These are phyloP conservation scores for Gnathonemus longibarbis DNA, from an alignment of 2,113 vertebrate species.

Conservation along the genomic window DNA sequence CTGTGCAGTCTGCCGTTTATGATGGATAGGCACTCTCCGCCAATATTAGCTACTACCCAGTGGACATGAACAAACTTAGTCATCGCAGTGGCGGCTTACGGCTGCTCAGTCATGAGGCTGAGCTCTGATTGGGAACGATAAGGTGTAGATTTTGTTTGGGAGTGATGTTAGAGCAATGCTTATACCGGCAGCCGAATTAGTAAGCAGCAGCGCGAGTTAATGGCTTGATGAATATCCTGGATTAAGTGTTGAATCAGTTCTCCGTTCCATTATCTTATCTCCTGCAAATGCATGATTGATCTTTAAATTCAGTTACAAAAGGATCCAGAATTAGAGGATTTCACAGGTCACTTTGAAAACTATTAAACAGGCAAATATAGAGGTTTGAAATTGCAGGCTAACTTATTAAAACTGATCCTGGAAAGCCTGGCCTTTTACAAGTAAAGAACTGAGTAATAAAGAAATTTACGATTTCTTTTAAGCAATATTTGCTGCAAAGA, in stretches of 20 bases:
- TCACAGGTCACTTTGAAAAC: conserved; percentile 55
- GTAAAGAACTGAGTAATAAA: neutral
- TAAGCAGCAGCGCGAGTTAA: conserved; percentile 1
- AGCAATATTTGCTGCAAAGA: neutral
- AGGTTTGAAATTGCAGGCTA: neutral
- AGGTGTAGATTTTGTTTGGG: neutral
- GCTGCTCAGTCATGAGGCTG: neutral
- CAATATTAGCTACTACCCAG: neutral
- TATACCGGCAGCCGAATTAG: neutral
- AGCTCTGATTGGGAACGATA: neutral
- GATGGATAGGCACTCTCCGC: neutral
- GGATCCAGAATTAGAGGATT: conserved; percentile 51
- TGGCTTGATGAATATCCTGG: conserved; percentile 1
- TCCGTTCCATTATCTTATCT: conserved; percentile 46
- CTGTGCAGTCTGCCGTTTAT: neutral
- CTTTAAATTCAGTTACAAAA: conserved; percentile 42
- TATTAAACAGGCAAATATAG: conserved; percentile 38
- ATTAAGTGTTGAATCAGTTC: conserved; percentile 11
- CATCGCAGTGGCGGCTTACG: neutral
- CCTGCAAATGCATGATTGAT: conserved; percentile 42
- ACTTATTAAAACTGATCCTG: neutral
- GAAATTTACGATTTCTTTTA: neutral
- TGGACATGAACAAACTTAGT: neutral
- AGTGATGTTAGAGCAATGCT: neutral
- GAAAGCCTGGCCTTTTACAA: neutral